Base-by-base conservation (phyloP, 2,888 invertebrate species). In the Trissoscelio sp. region DNA sequence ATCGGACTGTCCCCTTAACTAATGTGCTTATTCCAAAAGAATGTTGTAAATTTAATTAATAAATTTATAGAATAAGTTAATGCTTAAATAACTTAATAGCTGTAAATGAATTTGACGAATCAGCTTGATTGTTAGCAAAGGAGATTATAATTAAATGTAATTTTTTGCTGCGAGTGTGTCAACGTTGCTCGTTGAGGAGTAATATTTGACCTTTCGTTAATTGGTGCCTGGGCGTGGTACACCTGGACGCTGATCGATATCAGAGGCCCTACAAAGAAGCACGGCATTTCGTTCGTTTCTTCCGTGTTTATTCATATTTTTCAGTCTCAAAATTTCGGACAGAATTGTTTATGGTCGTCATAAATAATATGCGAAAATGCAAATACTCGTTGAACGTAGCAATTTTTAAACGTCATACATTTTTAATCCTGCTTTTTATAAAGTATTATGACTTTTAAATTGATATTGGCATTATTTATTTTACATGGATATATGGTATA, bases 191-290 rank as follows among this genome's bases (percentile, higher is more conserved):
- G 48, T 74, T 5, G 3, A n/a, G 24, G 12, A 14, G 28, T 55
- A 44, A 22, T 53, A 77, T 83, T 78, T 77, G 64, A 84, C 67
- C 74, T 75, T 74, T 83, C 74, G 75, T 85, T 87, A 87, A 87
- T 84, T 83, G 84, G 84, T 83, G 79, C 67, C 83, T 84, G 86
- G 88, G 88, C 85, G 88, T 88, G 82, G 88, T 88, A 84, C 86
- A 89, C 88, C 89, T 88, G 88, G 84, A 83, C 83, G 83, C 86
- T 85, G 87, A 89, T 89, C 89, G 85, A 89, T 89, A 89, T 80
- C 84, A 83, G 81, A 84, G 84, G 72, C 83, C 84, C 84, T 83
- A 82, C 83, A 82, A 84, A 86, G 78, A 84, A 84, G 83, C 83
- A 79, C 58, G 24, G 60, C 20, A 53, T 72, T 81, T 73, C 55